Evolutionary conservation across 1,140 invertebrate species (phyloP), one percentile per base, ranked within the genome.

Genomic region (Pissodes strobi): DNA sequence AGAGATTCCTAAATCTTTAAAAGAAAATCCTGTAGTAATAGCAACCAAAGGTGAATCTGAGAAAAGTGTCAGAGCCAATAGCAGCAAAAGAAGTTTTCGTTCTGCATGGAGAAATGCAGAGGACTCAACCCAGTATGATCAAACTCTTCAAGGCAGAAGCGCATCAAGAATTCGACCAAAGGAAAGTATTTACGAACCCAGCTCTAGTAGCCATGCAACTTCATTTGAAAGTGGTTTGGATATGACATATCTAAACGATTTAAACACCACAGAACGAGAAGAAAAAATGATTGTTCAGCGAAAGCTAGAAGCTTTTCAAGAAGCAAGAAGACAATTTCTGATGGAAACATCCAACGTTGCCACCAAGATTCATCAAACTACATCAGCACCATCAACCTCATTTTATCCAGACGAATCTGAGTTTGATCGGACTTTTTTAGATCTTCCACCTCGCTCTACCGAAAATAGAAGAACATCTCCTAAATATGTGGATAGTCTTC

Each of bases 231-330:
- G 6, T 18, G 6, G 21, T 12, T 8, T 12, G 2, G n/a, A 19
- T 46, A 8, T 4, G 8, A 5, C 43, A 2, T 4, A 15, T 8
- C 15, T 46, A 34, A 6, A 39, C 9, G 23, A 62, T 34, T 23
- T 62, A 13, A 10, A 62, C 17, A 22, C 48, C 4, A 53, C 59
- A 2, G 59, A 62, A 52, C 8, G 2, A n/a, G 45, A 38, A 23
- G 59, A 62, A 53, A 41, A 27, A 52, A 12, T 2, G 12, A 2
- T 53, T 10, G 23, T 62, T 6, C 34, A 62, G n/a, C 10, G 12
- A 18, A 62, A 62, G 23, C 19, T 62, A 12, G 19, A 25, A 19
- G 48, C 48, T 5, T 62, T 45, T 34, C 59, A 62, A 13, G 23
- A 60, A 17, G 58, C 58, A 8, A 6, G 58, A 18, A 37, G 58